Evolutionary conservation across 2,888 invertebrate genomes (phyloP).

Genomic region (Stenoptilia bipunctidactyla): DNA sequence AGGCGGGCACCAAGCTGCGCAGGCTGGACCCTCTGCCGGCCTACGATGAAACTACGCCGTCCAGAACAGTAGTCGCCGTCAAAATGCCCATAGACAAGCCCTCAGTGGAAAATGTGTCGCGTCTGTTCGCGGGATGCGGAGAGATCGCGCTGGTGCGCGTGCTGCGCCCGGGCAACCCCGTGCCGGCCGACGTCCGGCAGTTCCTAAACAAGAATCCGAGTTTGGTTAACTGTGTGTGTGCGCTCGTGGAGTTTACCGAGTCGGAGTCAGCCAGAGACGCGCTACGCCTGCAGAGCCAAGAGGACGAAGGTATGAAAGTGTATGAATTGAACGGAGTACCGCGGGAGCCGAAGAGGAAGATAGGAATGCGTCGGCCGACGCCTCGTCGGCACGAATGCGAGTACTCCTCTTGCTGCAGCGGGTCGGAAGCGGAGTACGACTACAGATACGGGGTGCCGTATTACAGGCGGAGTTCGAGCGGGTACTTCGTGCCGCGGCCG

Average conservation of each 20-base stretch:
- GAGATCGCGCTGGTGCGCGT: constrained; percentile 92
- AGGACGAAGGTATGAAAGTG: constrained; percentile 76
- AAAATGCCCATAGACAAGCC: constrained; percentile 88
- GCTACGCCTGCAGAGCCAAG: constrained; percentile 73
- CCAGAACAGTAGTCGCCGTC: constrained; percentile 90
- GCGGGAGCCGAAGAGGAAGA: constrained; percentile 82
- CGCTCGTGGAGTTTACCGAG: constrained; percentile 91
- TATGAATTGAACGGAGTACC: constrained; percentile 81
- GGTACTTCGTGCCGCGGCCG: constrained; percentile 56
- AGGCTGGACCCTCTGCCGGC: constrained; percentile 87
- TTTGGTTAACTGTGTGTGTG: constrained; percentile 87
- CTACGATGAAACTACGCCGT: constrained; percentile 93
- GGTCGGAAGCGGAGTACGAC: constrained; percentile 61
- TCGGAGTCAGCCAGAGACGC: constrained; percentile 89
- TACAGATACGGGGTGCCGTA: constrained; percentile 55
- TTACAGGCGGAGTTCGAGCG: constrained; percentile 55
- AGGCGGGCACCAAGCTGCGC: constrained; percentile 89
- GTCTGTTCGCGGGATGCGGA: constrained; percentile 89
- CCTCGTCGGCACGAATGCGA: constrained; percentile 76
- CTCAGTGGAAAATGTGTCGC: constrained; percentile 91
- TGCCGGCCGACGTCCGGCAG: constrained; percentile 91
- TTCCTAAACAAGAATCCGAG: constrained; percentile 93
- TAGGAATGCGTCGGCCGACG: constrained; percentile 72
- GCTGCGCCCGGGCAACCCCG: constrained; percentile 88
- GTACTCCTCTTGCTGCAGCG: constrained; percentile 68